Evolutionary conservation across 2,888 invertebrate genomes (phyloP).

Genomic region (Aphidoletes aphidimyza): DNA sequence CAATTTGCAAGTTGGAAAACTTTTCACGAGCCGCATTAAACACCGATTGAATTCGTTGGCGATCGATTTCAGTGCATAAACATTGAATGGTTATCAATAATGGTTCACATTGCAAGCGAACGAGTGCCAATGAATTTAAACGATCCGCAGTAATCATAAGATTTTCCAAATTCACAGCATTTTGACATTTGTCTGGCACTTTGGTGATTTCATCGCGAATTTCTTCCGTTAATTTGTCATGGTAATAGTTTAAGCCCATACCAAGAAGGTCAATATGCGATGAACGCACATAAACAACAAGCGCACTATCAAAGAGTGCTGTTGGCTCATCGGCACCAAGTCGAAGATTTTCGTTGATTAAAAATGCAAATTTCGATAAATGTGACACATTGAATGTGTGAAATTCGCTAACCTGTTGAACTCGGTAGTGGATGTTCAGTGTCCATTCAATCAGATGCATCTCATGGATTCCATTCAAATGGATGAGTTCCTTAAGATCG

Average conservation of each 20-base stretch:
- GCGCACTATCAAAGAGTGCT: constrained; percentile 64
- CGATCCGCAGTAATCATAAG: constrained; percentile 61
- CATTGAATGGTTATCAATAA: constrained; percentile 60
- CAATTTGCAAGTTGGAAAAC: constrained; percentile 58
- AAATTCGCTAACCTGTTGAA: constrained; percentile 63
- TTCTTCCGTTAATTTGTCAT: constrained; percentile 63
- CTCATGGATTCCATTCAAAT: constrained; percentile 67
- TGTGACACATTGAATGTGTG: constrained; percentile 64
- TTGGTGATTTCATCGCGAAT: constrained; percentile 60
- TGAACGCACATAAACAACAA: constrained; percentile 66
- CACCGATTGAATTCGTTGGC: constrained; percentile 58
- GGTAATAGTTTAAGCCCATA: constrained; percentile 64
- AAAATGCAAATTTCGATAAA: constrained; percentile 63
- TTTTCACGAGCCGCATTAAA: constrained; percentile 57
- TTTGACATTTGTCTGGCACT: constrained; percentile 59
- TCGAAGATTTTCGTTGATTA: constrained; percentile 63
- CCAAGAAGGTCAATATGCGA: constrained; percentile 64
- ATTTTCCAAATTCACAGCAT: constrained; percentile 60
- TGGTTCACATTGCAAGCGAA: constrained; percentile 63
- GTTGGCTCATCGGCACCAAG: constrained; percentile 62
- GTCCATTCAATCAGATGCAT: constrained; percentile 66
- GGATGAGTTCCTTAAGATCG: constrained; percentile 70
- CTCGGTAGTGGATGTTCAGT: constrained; percentile 67
- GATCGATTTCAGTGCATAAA: not conserved
- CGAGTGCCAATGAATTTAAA: constrained; percentile 61